Evolutionary conservation across 2,888 invertebrate species (phyloP).

Genomic region (Tenthredo distinguenda): DNA sequence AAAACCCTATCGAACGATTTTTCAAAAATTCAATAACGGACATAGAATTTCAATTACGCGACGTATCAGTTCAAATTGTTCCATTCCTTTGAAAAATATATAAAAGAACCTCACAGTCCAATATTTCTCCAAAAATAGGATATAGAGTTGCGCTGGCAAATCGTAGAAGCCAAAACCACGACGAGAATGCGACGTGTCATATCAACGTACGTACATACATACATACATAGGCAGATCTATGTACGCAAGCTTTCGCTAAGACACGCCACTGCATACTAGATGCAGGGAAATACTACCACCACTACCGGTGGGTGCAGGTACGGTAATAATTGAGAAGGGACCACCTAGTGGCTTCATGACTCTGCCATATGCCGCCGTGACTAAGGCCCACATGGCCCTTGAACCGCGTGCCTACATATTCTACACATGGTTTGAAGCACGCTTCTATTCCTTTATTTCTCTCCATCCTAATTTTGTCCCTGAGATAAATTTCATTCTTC

Average conservation of each 20-base stretch:
- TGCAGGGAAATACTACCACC: background rate
- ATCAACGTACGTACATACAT: too few species aligned
- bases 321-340: conserved; percentile 72
- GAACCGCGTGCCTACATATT: background rate
- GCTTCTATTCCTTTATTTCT: background rate
- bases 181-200: background rate
- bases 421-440: background rate
- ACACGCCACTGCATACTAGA: background rate
- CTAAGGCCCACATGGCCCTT: conserved; percentile 76
- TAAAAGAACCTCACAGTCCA: too few species aligned
- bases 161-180: background rate
- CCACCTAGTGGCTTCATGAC: conserved; percentile 77
- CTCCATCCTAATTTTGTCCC: background rate
- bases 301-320: conserved; percentile 67
- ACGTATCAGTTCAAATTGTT: too few species aligned
- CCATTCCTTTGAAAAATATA: too few species aligned
- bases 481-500: background rate
- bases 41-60: too few species aligned
- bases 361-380: conserved; percentile 77
- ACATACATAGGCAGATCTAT: too few species aligned
- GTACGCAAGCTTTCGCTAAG: too few species aligned
- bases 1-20: too few species aligned
- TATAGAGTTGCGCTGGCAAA: too few species aligned
- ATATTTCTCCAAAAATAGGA: too few species aligned
- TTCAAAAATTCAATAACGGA: too few species aligned